These are phyloP conservation scores for Synergus itoensis DNA, from an alignment of 2,888 invertebrate species.

Conservation along the genomic window DNA sequence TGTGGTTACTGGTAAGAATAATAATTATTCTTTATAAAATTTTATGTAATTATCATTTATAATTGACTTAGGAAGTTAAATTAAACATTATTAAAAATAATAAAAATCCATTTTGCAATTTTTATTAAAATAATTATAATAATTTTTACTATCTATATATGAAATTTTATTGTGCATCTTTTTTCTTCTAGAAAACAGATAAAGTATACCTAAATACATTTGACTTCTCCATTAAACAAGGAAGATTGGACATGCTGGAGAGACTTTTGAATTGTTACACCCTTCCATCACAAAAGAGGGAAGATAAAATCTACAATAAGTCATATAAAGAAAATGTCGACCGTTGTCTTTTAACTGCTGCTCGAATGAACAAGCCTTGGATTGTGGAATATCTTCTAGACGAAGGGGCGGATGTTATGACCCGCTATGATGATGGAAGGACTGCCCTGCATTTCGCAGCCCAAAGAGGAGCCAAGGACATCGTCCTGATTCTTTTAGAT, in stretches of 20 bases:
- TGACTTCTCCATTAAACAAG: not conserved
- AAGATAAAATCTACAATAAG: no score
- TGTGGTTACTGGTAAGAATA: no score
- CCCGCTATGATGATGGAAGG: not conserved
- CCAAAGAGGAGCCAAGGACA: not conserved
- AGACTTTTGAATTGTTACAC: not conserved
- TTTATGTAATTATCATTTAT: no score
- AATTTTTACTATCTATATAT: no score
- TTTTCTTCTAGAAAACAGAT: constrained; percentile 83
- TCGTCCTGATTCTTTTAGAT: not conserved
- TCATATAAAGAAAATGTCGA: not conserved
- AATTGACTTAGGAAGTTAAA: no score
- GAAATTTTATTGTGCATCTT: no score
- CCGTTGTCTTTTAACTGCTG: constrained; percentile 1
- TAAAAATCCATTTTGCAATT: no score
- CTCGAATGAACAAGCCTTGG: not conserved
- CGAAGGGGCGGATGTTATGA: not conserved
- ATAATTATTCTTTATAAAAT: no score
- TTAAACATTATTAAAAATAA: no score
- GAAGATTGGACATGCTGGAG: not conserved
- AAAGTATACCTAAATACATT: not conserved
- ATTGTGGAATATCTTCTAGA: not conserved
- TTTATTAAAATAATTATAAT: no score
- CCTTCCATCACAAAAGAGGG: no score
- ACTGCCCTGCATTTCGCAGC: not conserved